These are phyloP conservation scores for Peucedramus taeniatus DNA, from an alignment of 2,113 vertebrate species.

Conservation along the genomic window DNA sequence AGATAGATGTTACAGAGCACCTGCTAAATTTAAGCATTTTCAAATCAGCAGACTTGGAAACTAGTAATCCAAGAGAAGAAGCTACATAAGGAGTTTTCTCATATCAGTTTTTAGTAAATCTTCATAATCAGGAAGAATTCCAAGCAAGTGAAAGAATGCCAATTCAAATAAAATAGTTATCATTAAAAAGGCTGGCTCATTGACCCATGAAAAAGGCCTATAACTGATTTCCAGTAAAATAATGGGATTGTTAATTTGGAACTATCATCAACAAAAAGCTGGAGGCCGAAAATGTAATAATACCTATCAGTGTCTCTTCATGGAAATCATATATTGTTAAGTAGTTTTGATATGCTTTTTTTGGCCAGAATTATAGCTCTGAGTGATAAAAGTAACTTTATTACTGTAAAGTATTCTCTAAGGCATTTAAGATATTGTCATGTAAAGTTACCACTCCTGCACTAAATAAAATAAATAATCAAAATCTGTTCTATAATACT, in stretches of 20 bases:
- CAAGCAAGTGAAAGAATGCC: not conserved
- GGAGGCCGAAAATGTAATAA: not conserved
- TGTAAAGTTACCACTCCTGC: not conserved
- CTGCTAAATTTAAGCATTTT: constrained; percentile 17
- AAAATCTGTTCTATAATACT: not conserved
- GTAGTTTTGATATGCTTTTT: not conserved
- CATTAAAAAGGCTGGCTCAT: not conserved
- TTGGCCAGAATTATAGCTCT: not conserved
- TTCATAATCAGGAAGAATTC: not conserved
- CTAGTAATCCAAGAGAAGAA: not conserved
- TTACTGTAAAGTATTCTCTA: not conserved
- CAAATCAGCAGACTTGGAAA: not conserved
- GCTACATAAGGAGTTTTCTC: not conserved
- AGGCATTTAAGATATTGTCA: not conserved
- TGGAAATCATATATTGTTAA: not conserved
- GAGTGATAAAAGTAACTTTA: not conserved
- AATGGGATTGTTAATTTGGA: not conserved
- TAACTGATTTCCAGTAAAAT: not conserved
- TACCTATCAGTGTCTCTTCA: not conserved
- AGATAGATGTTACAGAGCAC: not conserved
- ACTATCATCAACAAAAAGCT: not conserved
- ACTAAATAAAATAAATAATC: not conserved
- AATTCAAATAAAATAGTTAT: not conserved
- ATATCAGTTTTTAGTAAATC: not conserved
- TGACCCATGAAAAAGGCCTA: not conserved